Base-by-base conservation (phyloP, 1,140 invertebrate species). In the Parasteatoda tepidariorum region DNA sequence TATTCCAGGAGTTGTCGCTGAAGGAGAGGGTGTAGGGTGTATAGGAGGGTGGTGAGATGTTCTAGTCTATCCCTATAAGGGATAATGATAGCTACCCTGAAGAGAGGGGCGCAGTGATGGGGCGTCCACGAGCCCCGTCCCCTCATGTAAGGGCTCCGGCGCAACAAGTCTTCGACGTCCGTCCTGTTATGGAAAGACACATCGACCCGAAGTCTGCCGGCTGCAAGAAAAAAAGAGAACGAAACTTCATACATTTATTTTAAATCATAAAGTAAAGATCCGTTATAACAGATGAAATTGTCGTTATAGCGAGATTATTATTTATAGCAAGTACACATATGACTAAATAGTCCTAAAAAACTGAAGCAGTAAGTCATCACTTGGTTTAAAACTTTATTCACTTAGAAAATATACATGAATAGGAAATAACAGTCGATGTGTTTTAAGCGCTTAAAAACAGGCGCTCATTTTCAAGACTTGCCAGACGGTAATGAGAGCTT, bases 1-100 rank as follows among this genome's bases (percentile, higher is more conserved):
- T 91, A 91, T 83, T 91, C 88, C 2, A 91, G 84, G 73, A 90
- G 86, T 84, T 91, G 91, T 38, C 89, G 85, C 83, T 90, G 88
- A 9, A 91, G 86, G 22, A 91, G 86, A 13, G 90, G 90, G 81
- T 91, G 88, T 9, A 91, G 86, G 85, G 90, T 88, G 75, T 89
- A 84, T 0, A 89, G 79, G 6, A 89, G 81, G 7, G 87, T 85
- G 11, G 79, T 78, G 13, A 91, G 87, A 87, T 91, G 91, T 34
- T 87, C 87, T 64, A 88, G 82, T 11, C 91, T 85, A 84, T 92
- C 90, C 70, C 91, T 86, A 85, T 90, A 91, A 59, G 90, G 90
- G 73, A 91, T 88, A 28, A 91, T 88, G 11, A 91, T 87, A 6
- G 89, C 90, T 15, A 91, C 88, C 3, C 86, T 85, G 64, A 86